Percentiles rank a stretch among this genome's conserved stretches.
These are phyloP conservation scores for Forbesichthys agassizii DNA, from an alignment of 2,113 vertebrate species.

Conservation along the genomic window DNA sequence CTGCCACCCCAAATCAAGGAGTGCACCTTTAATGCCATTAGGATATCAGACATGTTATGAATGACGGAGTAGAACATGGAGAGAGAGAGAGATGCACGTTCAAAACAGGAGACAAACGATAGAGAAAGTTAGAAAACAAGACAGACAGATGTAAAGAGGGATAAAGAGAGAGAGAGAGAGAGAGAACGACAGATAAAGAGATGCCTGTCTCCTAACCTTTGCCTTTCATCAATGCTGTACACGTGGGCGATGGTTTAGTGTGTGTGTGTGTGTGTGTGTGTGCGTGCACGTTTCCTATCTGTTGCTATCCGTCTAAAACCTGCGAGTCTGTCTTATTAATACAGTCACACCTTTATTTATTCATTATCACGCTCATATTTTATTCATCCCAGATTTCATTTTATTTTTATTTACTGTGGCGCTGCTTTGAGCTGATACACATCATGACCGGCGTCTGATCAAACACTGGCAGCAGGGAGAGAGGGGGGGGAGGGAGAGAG, in stretches of 20 bases:
- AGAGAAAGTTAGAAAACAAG: slow-evolving; percentile 1
- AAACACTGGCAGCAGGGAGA: slow-evolving; percentile 46
- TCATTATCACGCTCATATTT: slow-evolving; percentile 72
- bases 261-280: slow-evolving; percentile 15
- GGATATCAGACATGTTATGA: too few relatives aligned
- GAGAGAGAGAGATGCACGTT: neutral
- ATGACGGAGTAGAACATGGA: neutral
- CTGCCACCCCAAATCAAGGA: too few relatives aligned
- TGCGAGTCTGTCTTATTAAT: slow-evolving; percentile 64
- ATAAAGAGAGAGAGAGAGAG: slow-evolving; percentile 2
- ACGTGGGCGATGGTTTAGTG: slow-evolving; percentile 55
- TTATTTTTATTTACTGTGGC: slow-evolving; percentile 63
- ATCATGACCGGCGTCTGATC: slow-evolving; percentile 52
- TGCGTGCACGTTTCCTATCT: slow-evolving; percentile 1
- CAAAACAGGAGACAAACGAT: neutral
- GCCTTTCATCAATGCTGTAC: slow-evolving; percentile 60
- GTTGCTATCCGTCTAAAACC: slow-evolving; percentile 54
- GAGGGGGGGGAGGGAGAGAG: neutral
- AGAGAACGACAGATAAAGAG: slow-evolving; percentile 24
- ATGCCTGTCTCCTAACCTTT: slow-evolving; percentile 42
- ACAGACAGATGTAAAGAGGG: neutral
- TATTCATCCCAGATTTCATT: slow-evolving; percentile 68
- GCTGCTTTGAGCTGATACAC: slow-evolving; percentile 35
- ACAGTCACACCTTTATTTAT: slow-evolving; percentile 73
- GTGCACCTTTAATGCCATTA: too few relatives aligned